These are phyloP conservation scores for Odocoileus virginianus DNA, from an alignment of 2,113 vertebrate species.

Conservation along the genomic window DNA sequence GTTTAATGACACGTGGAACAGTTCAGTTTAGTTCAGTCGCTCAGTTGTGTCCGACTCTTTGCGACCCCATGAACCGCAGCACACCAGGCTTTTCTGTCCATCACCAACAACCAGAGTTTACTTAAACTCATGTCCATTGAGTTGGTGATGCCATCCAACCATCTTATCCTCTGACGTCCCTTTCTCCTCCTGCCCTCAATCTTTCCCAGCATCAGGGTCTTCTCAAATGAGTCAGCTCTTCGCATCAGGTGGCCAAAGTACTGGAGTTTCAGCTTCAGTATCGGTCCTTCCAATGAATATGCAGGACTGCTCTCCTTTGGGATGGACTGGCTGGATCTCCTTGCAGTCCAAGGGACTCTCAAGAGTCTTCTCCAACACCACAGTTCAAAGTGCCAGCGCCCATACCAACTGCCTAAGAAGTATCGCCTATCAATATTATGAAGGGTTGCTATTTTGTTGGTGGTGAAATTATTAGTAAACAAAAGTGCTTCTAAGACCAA, in stretches of 20 bases:
- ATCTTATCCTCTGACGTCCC: neutral
- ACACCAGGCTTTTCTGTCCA: neutral
- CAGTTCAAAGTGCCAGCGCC: neutral
- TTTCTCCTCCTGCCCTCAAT: neutral
- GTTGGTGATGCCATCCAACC: neutral
- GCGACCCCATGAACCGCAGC: neutral
- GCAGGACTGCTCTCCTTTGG: neutral
- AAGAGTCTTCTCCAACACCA: neutral
- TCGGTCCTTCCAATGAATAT: neutral
- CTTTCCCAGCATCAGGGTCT: neutral
- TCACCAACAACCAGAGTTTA: neutral
- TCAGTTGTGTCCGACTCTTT: neutral
- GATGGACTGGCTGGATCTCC: neutral
- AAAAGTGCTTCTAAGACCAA: neutral
- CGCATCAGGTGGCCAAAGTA: neutral
- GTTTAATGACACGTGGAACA: neutral
- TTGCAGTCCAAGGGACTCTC: neutral
- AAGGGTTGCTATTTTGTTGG: neutral
- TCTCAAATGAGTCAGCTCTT: neutral
- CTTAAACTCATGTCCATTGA: neutral
- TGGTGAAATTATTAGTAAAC: neutral
- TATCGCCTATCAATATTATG: neutral
- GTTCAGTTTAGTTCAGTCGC: neutral
- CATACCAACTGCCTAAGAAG: neutral
- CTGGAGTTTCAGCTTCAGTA: neutral